A percentile compares a stretch with the other conserved stretches of the same genome.
These are phyloP conservation scores for Hypotaenidia philippensis DNA, from an alignment of 2,797 vertebrate species.

Conservation along the genomic window DNA sequence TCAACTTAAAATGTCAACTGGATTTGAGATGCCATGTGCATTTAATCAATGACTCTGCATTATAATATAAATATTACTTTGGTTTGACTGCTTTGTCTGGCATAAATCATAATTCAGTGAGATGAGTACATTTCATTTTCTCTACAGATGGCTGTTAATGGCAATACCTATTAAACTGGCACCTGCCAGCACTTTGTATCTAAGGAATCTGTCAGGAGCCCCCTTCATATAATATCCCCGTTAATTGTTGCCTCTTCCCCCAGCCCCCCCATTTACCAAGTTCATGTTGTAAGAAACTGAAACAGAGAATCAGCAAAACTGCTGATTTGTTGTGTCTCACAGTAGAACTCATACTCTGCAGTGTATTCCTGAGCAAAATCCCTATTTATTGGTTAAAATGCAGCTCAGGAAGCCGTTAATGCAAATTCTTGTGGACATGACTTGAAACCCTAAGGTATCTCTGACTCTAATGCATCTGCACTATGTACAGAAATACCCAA, in stretches of 20 bases:
- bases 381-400: background rate
- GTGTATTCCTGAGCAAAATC: background rate
- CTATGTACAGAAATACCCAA: background rate
- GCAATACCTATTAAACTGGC: conserved; percentile 76
- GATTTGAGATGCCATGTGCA: conserved; percentile 81
- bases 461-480: background rate
- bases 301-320: background rate
- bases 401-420: background rate
- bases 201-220: conserved; percentile 63
- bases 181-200: conserved; percentile 67
- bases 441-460: background rate
- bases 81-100: conserved; percentile 73
- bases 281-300: background rate
- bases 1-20: conserved; percentile 82
- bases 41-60: conserved; percentile 81
- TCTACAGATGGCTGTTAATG: conserved; percentile 71
- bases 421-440: background rate
- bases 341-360: background rate
- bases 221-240: conserved; percentile 4
- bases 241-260: background rate
- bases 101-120: conserved; percentile 80
- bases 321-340: background rate
- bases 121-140: conserved; percentile 74
- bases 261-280: background rate
- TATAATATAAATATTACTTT: conserved; percentile 81